phyloP scores from a whole-genome alignment of 2,797 vertebrate species.

The Clamator glandarius region DNA sequence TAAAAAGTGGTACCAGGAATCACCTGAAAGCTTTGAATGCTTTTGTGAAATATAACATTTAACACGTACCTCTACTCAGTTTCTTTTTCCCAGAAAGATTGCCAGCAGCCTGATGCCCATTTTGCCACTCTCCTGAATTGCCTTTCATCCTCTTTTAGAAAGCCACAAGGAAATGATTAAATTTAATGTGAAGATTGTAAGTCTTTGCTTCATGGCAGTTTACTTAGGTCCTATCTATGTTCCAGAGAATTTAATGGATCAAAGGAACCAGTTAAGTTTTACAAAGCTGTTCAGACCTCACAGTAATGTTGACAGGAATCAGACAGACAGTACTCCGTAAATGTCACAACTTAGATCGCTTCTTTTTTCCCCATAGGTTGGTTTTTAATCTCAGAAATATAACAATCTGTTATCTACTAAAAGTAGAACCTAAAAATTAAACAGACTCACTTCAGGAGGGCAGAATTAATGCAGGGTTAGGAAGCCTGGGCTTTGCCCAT shows the following conservation, averaged over 20 bases:
- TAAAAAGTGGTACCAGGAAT: neutral
- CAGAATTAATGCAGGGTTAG: neutral
- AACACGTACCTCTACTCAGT: neutral
- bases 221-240: neutral
- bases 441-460: neutral
- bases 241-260: neutral
- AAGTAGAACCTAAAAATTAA: slow-evolving; percentile 29
- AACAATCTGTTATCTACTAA: neutral
- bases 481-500: neutral
- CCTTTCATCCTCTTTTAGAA: neutral
- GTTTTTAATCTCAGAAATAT: neutral
- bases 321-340: neutral
- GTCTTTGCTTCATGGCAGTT: neutral
- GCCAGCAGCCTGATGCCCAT: neutral
- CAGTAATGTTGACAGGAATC: neutral
- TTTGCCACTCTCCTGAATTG: neutral
- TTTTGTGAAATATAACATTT: neutral
- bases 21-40: neutral
- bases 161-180: neutral
- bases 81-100: neutral
- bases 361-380: neutral
- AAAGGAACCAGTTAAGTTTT: slow-evolving; percentile 34
- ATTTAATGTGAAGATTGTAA: neutral
- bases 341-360: neutral
- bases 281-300: slow-evolving; percentile 8